Base-by-base conservation (phyloP, 2,113 vertebrate genomes). In the Ceyx cyanopectus region DNA sequence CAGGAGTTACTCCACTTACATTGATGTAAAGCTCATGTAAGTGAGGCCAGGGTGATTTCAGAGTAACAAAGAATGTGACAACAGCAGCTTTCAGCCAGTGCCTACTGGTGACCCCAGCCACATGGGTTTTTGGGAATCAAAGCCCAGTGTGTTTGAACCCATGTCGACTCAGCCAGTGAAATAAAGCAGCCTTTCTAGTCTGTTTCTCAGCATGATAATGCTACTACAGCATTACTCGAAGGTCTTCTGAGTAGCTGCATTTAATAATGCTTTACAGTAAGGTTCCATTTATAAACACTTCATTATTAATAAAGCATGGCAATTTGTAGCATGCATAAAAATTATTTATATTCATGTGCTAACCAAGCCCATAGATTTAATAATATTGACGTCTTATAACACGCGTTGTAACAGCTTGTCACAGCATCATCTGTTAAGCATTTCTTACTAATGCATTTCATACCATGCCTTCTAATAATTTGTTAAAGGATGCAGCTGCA, bases 371-470 rank as follows among this genome's bases (percentile, higher is more conserved):
- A 97, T 97, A 97, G 97, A 97, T 97, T 98, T 98, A 98, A 98
- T 98, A 98, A 98, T 98, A 98, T 97, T 97, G 97, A 97, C 95
- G 95, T 97, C 97, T 96, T 97, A 93, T 96, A 97, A 97, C 96
- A 97, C 78, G 66, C 95, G 90, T 97, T 97, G 94, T 97, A 97
- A 97, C 97, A 97, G 97, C 97, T 98, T 98, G 97, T 97, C 97
- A 97, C 91, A 95, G 95, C 95, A 97, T 98, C 98, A 98, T 98
- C 97, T 97, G 97, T 97, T 98, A 98, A 98, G 96, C 96, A 97
- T 97, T 98, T 98, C 97, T 98, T 97, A 97, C 97, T 96, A 97
- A 95, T 97, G 97, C 95, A 95, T 98, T 98, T 97, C 97, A 97
- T 97, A 97, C 85, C 88, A 94, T 95, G 97, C 95, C 97, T 97